A percentile compares a stretch with the other conserved stretches of the same genome.
Evolutionary conservation across 2,888 invertebrate species (phyloP).

Genomic region (Rhingia rostrata): DNA sequence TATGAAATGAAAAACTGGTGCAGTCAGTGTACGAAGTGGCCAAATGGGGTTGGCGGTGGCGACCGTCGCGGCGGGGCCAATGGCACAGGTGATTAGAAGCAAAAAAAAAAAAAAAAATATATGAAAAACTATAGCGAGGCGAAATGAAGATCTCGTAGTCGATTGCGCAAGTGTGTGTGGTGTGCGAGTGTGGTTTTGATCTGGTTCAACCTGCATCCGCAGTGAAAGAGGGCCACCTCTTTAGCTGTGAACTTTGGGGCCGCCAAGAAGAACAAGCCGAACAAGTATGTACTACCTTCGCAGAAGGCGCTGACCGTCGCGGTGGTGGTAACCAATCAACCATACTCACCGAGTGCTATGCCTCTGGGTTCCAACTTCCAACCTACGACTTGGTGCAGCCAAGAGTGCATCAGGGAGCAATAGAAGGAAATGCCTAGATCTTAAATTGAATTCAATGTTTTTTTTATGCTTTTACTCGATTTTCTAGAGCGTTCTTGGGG

Average conservation of each 20-base stretch:
- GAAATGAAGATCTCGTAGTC: slow-evolving; percentile 62
- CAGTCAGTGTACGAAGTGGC: slow-evolving; percentile 40
- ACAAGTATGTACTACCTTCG: slow-evolving; percentile 28
- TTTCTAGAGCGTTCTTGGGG: background rate
- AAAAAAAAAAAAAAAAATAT: slow-evolving; percentile 13
- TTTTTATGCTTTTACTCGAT: background rate
- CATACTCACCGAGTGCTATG: slow-evolving; percentile 57
- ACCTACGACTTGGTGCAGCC: slow-evolving; percentile 57
- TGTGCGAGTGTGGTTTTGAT: slow-evolving; percentile 38
- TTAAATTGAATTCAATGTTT: slow-evolving; percentile 62
- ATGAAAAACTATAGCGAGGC: slow-evolving; percentile 27
- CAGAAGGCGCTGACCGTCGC: slow-evolving; percentile 29
- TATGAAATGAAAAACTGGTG: slow-evolving; percentile 65
- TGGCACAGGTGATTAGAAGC: slow-evolving; percentile 60
- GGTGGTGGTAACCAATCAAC: slow-evolving; percentile 70
- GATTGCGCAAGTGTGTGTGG: slow-evolving; percentile 30
- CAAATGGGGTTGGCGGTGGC: slow-evolving; percentile 22
- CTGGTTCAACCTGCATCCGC: slow-evolving; percentile 69
- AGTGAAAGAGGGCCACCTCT: slow-evolving; percentile 60
- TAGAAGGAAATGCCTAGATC: slow-evolving; percentile 64
- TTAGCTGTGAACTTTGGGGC: slow-evolving; percentile 67
- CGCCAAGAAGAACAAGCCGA: slow-evolving; percentile 58
- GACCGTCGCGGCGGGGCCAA: slow-evolving; percentile 23
- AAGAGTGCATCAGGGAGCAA: slow-evolving; percentile 64
- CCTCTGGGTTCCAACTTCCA: slow-evolving; percentile 63